Conservation (phyloP, 2,888 invertebrate species). For the Dusona sp. region DNA sequence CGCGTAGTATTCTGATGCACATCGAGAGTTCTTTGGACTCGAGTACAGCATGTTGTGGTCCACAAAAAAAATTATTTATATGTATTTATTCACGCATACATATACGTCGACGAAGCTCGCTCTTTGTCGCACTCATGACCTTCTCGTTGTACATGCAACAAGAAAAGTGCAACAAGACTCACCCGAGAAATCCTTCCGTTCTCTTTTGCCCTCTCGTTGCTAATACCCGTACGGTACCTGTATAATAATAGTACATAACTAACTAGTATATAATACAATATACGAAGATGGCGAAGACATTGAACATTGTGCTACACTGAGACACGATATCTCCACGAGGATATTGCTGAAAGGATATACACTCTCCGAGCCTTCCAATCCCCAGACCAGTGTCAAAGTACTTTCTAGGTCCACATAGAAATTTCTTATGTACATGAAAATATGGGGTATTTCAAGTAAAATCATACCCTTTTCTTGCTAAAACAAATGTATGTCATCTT, state of each 20-base stretch:
- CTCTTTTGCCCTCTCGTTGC: constrained; percentile 59
- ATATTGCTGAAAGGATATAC: constrained; percentile 19
- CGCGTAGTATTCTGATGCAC: constrained; percentile 39
- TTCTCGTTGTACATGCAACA: constrained; percentile 19
- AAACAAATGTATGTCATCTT: background rate
- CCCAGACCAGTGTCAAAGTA: constrained; percentile 39
- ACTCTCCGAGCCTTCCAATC: constrained; percentile 53
- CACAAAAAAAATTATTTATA: constrained; percentile 31
- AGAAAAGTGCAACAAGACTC: constrained; percentile 47
- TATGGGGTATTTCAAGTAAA: background rate
- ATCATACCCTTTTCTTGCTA: background rate
- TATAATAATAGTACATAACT: constrained; percentile 36
- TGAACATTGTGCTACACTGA: constrained; percentile 45
- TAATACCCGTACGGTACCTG: constrained; percentile 21
- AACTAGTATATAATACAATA: constrained; percentile 43
- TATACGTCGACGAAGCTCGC: background rate
- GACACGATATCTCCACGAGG: constrained; percentile 42
- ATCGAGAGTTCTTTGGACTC: constrained; percentile 24
- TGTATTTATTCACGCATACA: constrained; percentile 5
- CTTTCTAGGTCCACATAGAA: constrained; percentile 21
- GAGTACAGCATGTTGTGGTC: constrained; percentile 34
- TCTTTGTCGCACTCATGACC: constrained; percentile 31
- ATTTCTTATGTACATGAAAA: background rate
- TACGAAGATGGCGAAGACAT: constrained; percentile 54
- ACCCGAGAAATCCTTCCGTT: constrained; percentile 20